phyloP scores from a whole-genome alignment of 2,888 invertebrate species.

The Sphecodes monilicornis region DNA sequence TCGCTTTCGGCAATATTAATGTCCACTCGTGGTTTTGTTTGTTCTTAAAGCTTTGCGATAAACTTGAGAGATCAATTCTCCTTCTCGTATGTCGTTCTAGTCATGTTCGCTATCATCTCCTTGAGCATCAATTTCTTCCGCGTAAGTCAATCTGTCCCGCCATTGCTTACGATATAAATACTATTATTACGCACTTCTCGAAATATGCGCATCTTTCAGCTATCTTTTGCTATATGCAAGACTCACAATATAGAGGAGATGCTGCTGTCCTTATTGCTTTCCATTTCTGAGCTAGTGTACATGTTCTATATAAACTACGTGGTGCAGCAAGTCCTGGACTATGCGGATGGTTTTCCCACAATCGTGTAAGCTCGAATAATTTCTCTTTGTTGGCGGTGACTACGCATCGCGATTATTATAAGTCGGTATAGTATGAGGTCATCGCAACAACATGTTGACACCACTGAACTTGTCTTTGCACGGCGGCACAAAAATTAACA shows the following conservation, averaged over 20 bases:
- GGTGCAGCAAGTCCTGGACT: background rate
- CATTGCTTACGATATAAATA: background rate
- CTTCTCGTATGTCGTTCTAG: background rate
- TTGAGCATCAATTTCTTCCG: background rate
- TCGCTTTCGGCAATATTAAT: background rate
- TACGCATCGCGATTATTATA: background rate
- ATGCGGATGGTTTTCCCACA: background rate
- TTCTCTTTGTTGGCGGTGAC: no score
- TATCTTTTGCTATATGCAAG: background rate
- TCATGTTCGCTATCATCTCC: background rate
- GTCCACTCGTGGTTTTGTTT: background rate
- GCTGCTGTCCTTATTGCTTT: background rate
- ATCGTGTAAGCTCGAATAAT: background rate
- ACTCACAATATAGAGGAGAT: background rate
- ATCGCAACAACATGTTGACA: no score
- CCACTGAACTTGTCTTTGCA: no score
- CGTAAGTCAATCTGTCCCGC: background rate
- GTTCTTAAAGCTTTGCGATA: background rate
- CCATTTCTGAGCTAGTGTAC: background rate
- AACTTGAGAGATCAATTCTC: background rate
- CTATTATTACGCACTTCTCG: background rate
- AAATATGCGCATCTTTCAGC: background rate
- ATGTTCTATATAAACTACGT: slow-evolving; percentile 11
- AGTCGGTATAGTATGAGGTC: no score
- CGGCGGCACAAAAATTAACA: no score